These are phyloP conservation scores for Tupaia tana DNA, from an alignment of 2,113 vertebrate genomes.

Conservation along the genomic window DNA sequence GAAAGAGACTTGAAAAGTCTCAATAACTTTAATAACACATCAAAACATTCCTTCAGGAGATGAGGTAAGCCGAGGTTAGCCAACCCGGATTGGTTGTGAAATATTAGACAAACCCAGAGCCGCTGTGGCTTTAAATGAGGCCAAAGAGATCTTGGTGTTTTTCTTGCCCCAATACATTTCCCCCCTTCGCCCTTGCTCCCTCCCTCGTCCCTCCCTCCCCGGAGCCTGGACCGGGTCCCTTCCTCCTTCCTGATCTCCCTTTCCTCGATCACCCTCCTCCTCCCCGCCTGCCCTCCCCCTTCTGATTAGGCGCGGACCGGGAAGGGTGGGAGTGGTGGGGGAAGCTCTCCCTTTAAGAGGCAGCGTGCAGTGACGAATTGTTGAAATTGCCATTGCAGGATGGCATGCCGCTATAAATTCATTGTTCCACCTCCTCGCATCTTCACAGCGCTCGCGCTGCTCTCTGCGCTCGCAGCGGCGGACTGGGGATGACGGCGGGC, in stretches of 20 bases:
- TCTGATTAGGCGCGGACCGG: slow-evolving; percentile 86
- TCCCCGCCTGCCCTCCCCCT: slow-evolving; percentile 78
- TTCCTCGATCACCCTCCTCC: slow-evolving; percentile 66
- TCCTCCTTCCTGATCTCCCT: slow-evolving; percentile 44
- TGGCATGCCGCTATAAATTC: slow-evolving; percentile 93
- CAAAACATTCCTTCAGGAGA: slow-evolving; percentile 70
- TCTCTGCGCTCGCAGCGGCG: slow-evolving; percentile 86
- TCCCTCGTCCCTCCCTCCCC: slow-evolving; percentile 56
- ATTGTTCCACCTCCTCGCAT: slow-evolving; percentile 92
- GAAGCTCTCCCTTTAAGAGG: slow-evolving; percentile 91
- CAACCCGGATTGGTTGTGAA: slow-evolving; percentile 73
- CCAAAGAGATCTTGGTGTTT: slow-evolving; percentile 73
- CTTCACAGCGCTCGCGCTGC: slow-evolving; percentile 89
- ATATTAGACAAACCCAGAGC: slow-evolving; percentile 64
- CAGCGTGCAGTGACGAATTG: slow-evolving; percentile 91
- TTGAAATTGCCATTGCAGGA: slow-evolving; percentile 91
- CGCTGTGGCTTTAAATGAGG: slow-evolving; percentile 75
- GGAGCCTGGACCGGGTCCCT: slow-evolving; percentile 52
- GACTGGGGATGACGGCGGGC: slow-evolving; percentile 86
- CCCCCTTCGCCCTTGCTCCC: background rate
- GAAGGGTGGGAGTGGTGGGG: slow-evolving; percentile 88
- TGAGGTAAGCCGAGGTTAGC: slow-evolving; percentile 79
- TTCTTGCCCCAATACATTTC: slow-evolving; percentile 62
- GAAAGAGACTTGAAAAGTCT: slow-evolving; percentile 51
- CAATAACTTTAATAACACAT: slow-evolving; percentile 70